These are phyloP conservation scores for Hedya salicella DNA, from an alignment of 2,888 invertebrate genomes.

Conservation along the genomic window DNA sequence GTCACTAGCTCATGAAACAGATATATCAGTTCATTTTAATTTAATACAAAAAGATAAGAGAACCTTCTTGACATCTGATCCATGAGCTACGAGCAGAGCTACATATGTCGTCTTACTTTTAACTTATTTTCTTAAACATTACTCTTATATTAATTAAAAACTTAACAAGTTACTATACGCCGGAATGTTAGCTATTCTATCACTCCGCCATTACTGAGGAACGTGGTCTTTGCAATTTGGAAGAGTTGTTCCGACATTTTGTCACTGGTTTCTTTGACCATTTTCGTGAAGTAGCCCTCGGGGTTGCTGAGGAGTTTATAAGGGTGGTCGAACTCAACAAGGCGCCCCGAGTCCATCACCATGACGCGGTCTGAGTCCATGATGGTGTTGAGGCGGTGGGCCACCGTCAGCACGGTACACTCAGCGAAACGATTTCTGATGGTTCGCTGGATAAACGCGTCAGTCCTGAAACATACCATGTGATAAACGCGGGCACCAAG, in stretches of 20 bases:
- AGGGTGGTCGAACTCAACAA: constrained; percentile 90
- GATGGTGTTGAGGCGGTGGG: constrained; percentile 95
- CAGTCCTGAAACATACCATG: constrained; percentile 86
- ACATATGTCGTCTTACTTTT: not conserved
- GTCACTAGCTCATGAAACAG: constrained; percentile 1
- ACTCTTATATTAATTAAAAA: constrained; percentile 38
- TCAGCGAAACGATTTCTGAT: constrained; percentile 91
- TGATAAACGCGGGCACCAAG: too few relatives aligned
- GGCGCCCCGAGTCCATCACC: constrained; percentile 92
- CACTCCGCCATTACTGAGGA: constrained; percentile 69
- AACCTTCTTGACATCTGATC: constrained; percentile 6
- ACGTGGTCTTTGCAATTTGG: constrained; percentile 78
- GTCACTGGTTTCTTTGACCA: constrained; percentile 89
- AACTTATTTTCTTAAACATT: constrained; percentile 4
- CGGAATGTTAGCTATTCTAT: constrained; percentile 56
- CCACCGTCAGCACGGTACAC: constrained; percentile 96
- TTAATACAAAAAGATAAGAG: constrained; percentile 8
- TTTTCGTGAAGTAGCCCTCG: constrained; percentile 86
- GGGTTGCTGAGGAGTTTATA: constrained; percentile 86
- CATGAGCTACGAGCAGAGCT: not conserved
- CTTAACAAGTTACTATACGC: constrained; percentile 39
- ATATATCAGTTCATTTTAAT: not conserved
- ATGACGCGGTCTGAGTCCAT: constrained; percentile 96
- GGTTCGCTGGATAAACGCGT: constrained; percentile 93
- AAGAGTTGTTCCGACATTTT: constrained; percentile 78